Evolutionary conservation across 2,113 vertebrate species (phyloP).

Genomic region (Psammodynastes pulverulentus): DNA sequence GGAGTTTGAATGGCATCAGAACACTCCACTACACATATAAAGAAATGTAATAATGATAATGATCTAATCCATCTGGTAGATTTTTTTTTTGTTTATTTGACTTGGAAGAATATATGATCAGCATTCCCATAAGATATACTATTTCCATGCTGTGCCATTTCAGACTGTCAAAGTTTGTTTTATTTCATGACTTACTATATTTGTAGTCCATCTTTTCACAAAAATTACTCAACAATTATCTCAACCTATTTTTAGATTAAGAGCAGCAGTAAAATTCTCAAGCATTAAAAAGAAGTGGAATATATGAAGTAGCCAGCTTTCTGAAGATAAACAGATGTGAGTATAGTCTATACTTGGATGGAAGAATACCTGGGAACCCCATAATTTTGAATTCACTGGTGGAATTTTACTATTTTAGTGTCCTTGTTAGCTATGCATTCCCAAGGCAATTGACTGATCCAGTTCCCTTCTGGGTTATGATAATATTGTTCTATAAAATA

Average conservation of each 20-base stretch:
- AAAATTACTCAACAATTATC: neutral
- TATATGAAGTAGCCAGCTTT: neutral
- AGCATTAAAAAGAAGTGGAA: neutral
- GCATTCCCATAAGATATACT: neutral
- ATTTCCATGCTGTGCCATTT: neutral
- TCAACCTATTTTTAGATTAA: neutral
- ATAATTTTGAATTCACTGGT: neutral
- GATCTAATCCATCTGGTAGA: neutral
- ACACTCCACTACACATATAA: conserved; percentile 12
- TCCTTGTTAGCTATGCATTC: neutral
- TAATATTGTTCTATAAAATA: neutral
- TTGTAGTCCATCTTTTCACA: neutral
- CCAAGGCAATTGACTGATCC: neutral
- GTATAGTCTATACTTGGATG: neutral
- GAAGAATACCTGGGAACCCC: neutral
- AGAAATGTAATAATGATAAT: neutral
- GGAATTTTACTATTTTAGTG: neutral
- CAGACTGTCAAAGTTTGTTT: neutral
- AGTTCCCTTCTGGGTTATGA: neutral
- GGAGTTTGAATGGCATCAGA: conserved; percentile 41
- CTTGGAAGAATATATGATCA: neutral
- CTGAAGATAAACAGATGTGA: neutral
- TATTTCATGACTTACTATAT: neutral
- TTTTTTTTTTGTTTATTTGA: neutral
- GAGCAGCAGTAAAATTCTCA: neutral